A percentile compares a stretch with the other conserved stretches of the same genome.
Evolutionary conservation across 2,888 invertebrate species (phyloP).

Genomic region (Drosophila conformis): DNA sequence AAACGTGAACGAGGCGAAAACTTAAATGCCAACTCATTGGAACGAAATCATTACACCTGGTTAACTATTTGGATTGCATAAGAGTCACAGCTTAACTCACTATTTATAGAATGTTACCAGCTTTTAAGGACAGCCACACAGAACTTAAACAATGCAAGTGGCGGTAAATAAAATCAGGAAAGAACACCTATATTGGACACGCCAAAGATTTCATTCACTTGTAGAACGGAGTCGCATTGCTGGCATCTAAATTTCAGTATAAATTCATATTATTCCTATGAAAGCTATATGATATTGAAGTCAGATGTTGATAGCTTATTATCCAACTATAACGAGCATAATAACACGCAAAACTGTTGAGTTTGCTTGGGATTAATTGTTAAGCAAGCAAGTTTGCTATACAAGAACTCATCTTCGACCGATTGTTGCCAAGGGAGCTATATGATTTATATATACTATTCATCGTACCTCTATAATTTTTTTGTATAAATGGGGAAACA

Average conservation of each 20-base stretch:
- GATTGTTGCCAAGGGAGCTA: neutral
- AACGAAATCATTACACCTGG: conserved; percentile 28
- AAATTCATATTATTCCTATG: neutral
- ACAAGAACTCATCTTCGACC: neutral
- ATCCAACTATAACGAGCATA: no score
- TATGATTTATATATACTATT: neutral
- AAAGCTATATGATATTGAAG: neutral
- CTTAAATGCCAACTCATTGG: conserved; percentile 30
- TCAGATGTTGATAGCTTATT: neutral
- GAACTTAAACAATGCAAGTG: neutral
- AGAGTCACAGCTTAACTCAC: neutral
- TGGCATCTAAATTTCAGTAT: neutral
- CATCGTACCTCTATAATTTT: rapidly evolving
- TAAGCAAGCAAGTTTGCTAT: neutral
- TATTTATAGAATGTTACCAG: neutral
- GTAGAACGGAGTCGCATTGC: neutral
- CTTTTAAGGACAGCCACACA: neutral
- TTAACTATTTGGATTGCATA: conserved; percentile 17
- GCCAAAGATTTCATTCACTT: neutral
- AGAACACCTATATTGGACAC: neutral
- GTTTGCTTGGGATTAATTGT: neutral
- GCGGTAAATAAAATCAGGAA: neutral
- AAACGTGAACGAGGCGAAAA: conserved; percentile 40
- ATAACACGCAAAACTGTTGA: no score
- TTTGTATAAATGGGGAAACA: neutral